These are phyloP conservation scores for Pyrocephalus nanus DNA, from an alignment of 2,797 vertebrate species.

Conservation along the genomic window DNA sequence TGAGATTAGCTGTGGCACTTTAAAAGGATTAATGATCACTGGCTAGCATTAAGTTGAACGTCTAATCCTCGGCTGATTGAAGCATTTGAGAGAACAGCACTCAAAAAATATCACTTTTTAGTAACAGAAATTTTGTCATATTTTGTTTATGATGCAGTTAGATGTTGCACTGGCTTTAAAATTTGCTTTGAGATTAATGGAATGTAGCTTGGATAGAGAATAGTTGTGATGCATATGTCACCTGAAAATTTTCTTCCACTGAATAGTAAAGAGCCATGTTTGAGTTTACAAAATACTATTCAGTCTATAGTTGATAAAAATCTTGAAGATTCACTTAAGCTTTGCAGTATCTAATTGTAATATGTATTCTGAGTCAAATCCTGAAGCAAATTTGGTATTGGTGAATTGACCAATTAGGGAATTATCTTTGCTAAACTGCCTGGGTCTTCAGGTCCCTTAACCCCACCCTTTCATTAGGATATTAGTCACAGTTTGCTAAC, in stretches of 20 bases:
- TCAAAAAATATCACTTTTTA: background rate
- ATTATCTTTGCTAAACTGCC: background rate
- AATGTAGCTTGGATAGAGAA: background rate
- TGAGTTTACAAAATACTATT: background rate
- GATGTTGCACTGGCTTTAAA: background rate
- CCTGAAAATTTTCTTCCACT: background rate
- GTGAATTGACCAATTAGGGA: background rate
- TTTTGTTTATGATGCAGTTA: background rate
- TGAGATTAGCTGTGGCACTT: slow-evolving; percentile 26
- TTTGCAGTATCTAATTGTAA: background rate
- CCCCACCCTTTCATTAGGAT: background rate
- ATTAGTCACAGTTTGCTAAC: background rate
- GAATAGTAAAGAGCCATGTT: background rate
- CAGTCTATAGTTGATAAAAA: background rate
- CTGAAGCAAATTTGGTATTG: background rate
- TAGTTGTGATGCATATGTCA: background rate
- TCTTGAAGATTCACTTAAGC: background rate
- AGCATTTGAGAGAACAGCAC: slow-evolving; percentile 1
- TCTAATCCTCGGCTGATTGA: slow-evolving; percentile 28
- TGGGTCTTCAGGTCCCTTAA: background rate
- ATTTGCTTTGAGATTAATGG: background rate
- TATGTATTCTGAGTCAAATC: background rate
- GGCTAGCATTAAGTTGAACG: slow-evolving; percentile 2
- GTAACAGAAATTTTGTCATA: background rate
- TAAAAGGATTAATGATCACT: slow-evolving; percentile 13